Conservation (phyloP, 2,797 vertebrate species). For the Limosa lapponica region DNA sequence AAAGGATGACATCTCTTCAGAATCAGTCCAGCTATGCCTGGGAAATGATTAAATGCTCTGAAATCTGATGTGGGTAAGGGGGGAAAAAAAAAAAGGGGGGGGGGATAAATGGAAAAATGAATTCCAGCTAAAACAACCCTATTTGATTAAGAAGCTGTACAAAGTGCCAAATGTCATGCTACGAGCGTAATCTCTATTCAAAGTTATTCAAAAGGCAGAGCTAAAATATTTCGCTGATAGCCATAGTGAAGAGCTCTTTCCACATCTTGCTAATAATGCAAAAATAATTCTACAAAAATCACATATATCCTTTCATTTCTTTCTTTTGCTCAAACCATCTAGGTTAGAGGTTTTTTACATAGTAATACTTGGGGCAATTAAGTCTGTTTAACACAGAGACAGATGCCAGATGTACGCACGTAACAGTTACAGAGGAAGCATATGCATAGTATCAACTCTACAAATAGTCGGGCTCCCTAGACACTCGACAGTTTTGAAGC, state of each 20-base stretch:
- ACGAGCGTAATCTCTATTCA: neutral
- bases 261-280: neutral
- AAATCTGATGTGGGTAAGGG: conserved; percentile 24
- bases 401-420: conserved; percentile 56
- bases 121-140: conserved; percentile 30
- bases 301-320: neutral
- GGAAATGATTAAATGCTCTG: conserved; percentile 32
- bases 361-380: conserved; percentile 52
- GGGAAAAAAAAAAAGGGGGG: too few species aligned
- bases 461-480: conserved; percentile 63
- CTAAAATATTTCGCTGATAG: conserved; percentile 18
- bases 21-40: neutral
- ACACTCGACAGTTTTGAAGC: conserved; percentile 64
- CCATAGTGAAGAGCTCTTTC: neutral
- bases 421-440: conserved; percentile 63
- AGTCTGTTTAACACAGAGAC: conserved; percentile 60
- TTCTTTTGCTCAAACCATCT: neutral
- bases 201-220: conserved; percentile 36
- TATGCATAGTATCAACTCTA: conserved; percentile 68
- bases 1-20: neutral
- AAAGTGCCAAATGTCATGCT: neutral
- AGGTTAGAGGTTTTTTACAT: conserved; percentile 20
- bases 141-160: conserved; percentile 34
- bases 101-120: conserved; percentile 18
- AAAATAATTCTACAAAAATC: neutral